Conservation (phyloP, 2,888 invertebrate species). For the Hesperia comma region DNA sequence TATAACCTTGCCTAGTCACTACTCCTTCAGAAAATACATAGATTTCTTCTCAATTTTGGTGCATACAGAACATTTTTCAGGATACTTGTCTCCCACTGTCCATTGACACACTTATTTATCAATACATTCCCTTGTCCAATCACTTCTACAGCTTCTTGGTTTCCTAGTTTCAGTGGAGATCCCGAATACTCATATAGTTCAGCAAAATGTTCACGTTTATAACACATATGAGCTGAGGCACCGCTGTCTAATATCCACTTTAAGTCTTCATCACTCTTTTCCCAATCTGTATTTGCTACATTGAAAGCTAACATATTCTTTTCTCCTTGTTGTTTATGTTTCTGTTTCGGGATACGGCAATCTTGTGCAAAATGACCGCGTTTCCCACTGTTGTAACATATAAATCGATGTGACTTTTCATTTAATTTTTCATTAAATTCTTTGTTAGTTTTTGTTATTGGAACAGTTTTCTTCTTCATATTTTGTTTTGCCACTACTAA, state of each 20-base stretch:
- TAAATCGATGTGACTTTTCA: neutral
- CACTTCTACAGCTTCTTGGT: constrained; percentile 43
- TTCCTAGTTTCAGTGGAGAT: constrained; percentile 41
- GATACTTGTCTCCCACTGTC: constrained; percentile 41
- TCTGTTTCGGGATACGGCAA: constrained; percentile 1
- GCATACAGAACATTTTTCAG: constrained; percentile 40
- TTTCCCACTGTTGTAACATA: constrained; percentile 5
- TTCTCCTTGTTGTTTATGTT: neutral
- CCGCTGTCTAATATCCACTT: constrained; percentile 48
- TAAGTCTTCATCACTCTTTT: constrained; percentile 35
- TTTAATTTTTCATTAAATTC: too few relatives aligned
- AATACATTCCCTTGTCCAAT: constrained; percentile 41
- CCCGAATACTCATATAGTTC: constrained; percentile 39
- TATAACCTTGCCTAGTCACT: constrained; percentile 24
- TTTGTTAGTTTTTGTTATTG: neutral
- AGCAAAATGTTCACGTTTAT: constrained; percentile 39
- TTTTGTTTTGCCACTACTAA: constrained; percentile 1
- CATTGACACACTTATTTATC: constrained; percentile 44
- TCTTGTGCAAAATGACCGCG: constrained; percentile 10
- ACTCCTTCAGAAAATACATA: constrained; percentile 37
- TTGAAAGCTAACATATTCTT: constrained; percentile 43
- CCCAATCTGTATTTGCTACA: constrained; percentile 34
- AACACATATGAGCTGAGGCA: constrained; percentile 46
- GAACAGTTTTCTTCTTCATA: neutral
- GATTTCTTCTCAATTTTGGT: constrained; percentile 35